Evolutionary conservation across 2,113 vertebrate species (phyloP).

Genomic region (Thunnus maccoyii): DNA sequence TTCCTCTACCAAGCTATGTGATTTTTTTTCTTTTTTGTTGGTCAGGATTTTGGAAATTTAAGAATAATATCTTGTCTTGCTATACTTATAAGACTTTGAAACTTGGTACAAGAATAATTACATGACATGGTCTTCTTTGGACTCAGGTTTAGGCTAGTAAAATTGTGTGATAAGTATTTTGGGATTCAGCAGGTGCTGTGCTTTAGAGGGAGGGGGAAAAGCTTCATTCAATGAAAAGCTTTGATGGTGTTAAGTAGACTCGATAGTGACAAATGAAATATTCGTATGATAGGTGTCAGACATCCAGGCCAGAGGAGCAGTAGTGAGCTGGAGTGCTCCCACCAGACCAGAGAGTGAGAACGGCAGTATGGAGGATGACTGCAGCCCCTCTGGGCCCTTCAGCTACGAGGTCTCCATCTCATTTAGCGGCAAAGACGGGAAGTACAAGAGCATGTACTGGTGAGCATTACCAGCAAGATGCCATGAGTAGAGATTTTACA

Average conservation of each 20-base stretch:
- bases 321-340: constrained; percentile 90
- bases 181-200: neutral
- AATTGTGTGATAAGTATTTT: neutral
- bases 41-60: neutral
- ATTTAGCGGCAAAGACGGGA: constrained; percentile 91
- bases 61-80: neutral
- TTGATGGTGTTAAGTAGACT: neutral
- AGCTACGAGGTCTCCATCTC: constrained; percentile 92
- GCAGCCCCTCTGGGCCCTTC: constrained; percentile 79
- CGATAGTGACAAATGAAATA: neutral
- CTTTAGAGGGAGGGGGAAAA: neutral
- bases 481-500: neutral
- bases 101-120: neutral
- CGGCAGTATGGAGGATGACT: constrained; percentile 71
- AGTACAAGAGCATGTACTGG: constrained; percentile 90
- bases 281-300: constrained; percentile 87
- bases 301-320: constrained; percentile 88
- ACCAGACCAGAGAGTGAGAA: constrained; percentile 81
- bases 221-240: neutral
- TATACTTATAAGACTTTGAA: neutral
- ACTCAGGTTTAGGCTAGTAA: neutral
- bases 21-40: neutral
- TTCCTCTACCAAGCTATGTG: neutral
- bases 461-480: constrained; percentile 71
- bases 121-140: neutral